Conservation (phyloP, 1,140 invertebrate genomes). For the Drosophila gunungcola region DNA sequence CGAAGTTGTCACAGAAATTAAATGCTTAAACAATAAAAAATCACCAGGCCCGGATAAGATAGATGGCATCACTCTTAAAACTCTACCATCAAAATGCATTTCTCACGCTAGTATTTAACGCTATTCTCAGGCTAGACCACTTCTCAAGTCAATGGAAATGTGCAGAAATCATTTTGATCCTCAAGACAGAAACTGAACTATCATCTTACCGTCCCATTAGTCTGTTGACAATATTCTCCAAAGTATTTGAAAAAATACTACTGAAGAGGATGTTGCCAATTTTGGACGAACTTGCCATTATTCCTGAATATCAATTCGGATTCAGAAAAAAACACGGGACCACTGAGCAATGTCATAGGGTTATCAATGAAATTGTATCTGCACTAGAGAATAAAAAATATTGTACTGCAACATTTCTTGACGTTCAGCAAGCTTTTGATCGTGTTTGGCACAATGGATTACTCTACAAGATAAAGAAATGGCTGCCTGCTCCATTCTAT, state of each 20-base stretch:
- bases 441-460: slow-evolving; percentile 77
- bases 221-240: slow-evolving; percentile 58
- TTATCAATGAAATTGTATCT: slow-evolving; percentile 35
- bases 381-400: slow-evolving; percentile 63
- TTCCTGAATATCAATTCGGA: slow-evolving; percentile 49
- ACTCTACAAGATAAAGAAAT: slow-evolving; percentile 28
- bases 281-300: slow-evolving; percentile 31
- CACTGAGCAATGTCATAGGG: slow-evolving; percentile 60
- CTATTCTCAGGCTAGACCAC: slow-evolving; percentile 37
- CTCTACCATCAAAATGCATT: slow-evolving; percentile 29
- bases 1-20: slow-evolving; percentile 38
- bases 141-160: slow-evolving; percentile 40
- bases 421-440: slow-evolving; percentile 76
- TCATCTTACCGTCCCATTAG: slow-evolving; percentile 39
- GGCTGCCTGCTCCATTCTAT: slow-evolving; percentile 37
- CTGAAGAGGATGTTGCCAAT: slow-evolving; percentile 53
- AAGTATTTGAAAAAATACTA: slow-evolving; percentile 66
- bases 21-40: slow-evolving; percentile 39
- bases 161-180: slow-evolving; percentile 30
- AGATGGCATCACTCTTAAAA: slow-evolving; percentile 18
- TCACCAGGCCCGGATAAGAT: slow-evolving; percentile 44
- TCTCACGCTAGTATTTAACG: slow-evolving; percentile 31
- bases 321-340: slow-evolving; percentile 67
- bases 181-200: slow-evolving; percentile 15
- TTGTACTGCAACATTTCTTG: slow-evolving; percentile 69